phyloP scores from a whole-genome alignment of 1,140 invertebrate genomes.

The Drosophila equinoxialis region DNA sequence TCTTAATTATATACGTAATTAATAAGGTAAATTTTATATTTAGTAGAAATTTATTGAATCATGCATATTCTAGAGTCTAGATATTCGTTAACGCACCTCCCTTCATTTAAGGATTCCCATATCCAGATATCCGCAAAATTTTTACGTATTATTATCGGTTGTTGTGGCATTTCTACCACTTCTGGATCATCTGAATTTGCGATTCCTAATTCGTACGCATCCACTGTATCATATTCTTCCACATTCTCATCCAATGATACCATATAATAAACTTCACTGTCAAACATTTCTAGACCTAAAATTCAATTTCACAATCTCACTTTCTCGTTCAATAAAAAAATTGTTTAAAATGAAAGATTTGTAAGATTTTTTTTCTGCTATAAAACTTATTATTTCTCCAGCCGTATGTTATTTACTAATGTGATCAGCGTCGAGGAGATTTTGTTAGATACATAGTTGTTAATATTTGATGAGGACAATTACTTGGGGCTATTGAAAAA shows the following conservation, averaged over 20 bases:
- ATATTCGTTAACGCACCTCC: conserved; percentile 45
- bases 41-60: neutral
- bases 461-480: neutral
- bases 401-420: too few species aligned
- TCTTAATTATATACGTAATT: too few species aligned
- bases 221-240: neutral
- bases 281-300: neutral
- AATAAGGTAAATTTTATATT: neutral
- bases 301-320: neutral
- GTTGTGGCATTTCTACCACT: neutral
- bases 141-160: conserved; percentile 40
- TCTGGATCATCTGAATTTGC: neutral
- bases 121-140: conserved; percentile 74
- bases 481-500: conserved; percentile 16
- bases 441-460: neutral
- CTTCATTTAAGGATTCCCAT: conserved; percentile 43
- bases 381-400: too few species aligned
- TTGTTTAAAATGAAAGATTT: too few species aligned
- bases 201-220: neutral
- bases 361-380: too few species aligned
- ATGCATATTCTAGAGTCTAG: neutral
- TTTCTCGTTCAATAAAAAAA: too few species aligned
- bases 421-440: neutral
- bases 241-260: neutral
- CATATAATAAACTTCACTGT: neutral